Conservation (phyloP, 2,888 invertebrate genomes). For the Cephus sareptanus region DNA sequence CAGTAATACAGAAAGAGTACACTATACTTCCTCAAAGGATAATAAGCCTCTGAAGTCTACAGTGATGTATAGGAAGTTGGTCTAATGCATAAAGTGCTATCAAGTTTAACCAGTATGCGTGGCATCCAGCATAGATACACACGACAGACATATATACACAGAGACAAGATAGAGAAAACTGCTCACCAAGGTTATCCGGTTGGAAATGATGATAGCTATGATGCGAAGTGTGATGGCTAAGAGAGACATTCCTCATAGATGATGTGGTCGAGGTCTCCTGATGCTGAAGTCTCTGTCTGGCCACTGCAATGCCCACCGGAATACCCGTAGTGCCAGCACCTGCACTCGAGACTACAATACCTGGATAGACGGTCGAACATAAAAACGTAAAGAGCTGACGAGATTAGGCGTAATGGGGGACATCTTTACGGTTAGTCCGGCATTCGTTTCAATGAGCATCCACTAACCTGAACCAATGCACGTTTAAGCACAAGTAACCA, state of each 20-base stretch:
- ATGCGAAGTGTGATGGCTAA: conserved; percentile 61
- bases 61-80: background rate
- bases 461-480: background rate
- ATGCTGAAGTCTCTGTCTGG: conserved; percentile 80
- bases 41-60: background rate
- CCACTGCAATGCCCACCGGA: conserved; percentile 87
- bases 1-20: background rate
- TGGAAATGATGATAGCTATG: conserved; percentile 62
- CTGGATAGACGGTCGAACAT: conserved; percentile 34
- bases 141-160: background rate
- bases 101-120: background rate
- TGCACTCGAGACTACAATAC: conserved; percentile 57
- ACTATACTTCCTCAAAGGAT: background rate
- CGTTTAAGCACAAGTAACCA: background rate
- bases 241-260: conserved; percentile 64
- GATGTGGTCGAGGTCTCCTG: conserved; percentile 71
- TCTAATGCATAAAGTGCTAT: background rate
- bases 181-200: conserved; percentile 59
- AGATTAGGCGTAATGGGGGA: background rate
- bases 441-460: background rate
- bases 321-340: conserved; percentile 66
- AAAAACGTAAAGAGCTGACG: background rate
- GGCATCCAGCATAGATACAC: background rate
- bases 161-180: background rate
- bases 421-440: background rate